Percentiles rank a stretch among this genome's conserved stretches.
These are phyloP conservation scores for Pogonomyrmex barbatus DNA, from an alignment of 1,140 invertebrate species.

Conservation along the genomic window DNA sequence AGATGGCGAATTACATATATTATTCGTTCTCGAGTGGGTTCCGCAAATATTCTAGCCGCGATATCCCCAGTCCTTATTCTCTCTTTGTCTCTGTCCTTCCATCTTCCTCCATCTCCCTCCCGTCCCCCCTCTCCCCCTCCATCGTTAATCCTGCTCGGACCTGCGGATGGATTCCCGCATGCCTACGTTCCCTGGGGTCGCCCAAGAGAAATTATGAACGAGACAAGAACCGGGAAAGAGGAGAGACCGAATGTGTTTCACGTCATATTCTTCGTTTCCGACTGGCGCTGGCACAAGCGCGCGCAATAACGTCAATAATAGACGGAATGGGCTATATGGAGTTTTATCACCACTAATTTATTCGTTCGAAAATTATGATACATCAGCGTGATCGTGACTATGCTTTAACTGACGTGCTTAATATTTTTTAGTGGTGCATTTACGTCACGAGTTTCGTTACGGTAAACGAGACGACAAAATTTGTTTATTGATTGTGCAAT, in stretches of 20 bases:
- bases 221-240: conserved; percentile 41
- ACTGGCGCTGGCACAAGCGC: neutral
- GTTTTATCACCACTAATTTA: neutral
- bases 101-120: neutral
- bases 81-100: conserved; percentile 13
- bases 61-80: conserved; percentile 32
- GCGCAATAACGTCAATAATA: conserved; percentile 36
- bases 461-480: neutral
- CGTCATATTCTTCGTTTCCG: conserved; percentile 26
- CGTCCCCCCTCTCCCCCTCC: no score
- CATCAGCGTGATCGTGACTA: neutral
- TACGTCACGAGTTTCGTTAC: neutral
- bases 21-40: conserved; percentile 49
- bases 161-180: conserved; percentile 37
- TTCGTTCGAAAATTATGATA: neutral
- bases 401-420: neutral
- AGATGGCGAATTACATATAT: conserved; percentile 36
- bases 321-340: neutral
- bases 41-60: conserved; percentile 52
- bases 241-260: conserved; percentile 39
- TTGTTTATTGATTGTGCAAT: conserved; percentile 16
- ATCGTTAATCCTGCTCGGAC: conserved; percentile 50
- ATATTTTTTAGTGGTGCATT: neutral
- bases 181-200: conserved; percentile 30
- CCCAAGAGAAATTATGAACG: conserved; percentile 58